Conservation (phyloP, 2,797 vertebrate genomes). For the Ptychadena robeensis region DNA sequence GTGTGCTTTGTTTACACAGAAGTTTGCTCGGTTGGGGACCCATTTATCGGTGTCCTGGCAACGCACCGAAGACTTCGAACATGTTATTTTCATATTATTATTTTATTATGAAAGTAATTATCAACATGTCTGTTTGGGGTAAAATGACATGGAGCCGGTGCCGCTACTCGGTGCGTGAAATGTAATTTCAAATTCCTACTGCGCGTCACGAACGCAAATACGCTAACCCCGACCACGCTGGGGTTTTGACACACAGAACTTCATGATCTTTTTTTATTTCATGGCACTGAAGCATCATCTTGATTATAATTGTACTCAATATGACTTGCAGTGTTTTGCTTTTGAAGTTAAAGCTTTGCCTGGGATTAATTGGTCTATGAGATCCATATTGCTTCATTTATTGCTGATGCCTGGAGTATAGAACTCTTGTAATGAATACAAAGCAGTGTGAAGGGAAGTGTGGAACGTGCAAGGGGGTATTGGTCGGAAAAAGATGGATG, state of each 20-base stretch:
- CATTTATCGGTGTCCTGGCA: slow-evolving; percentile 2
- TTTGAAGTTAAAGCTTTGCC: not conserved
- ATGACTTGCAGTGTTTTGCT: not conserved
- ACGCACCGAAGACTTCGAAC: not conserved
- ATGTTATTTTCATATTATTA: slow-evolving; percentile 21
- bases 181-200: not conserved
- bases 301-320: not conserved
- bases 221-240: not conserved
- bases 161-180: not conserved
- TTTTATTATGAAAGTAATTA: slow-evolving; percentile 17
- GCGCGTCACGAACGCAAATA: not conserved
- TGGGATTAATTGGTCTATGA: not conserved
- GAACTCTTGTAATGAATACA: not conserved
- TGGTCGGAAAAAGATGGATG: not conserved
- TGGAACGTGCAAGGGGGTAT: not conserved
- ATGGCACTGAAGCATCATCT: not conserved
- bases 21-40: not conserved
- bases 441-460: not conserved
- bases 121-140: slow-evolving; percentile 13
- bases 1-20: not conserved
- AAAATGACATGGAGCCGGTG: not conserved
- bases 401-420: not conserved
- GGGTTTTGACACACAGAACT: not conserved
- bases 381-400: not conserved
- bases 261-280: not conserved